Evolutionary conservation across 2,888 invertebrate genomes (phyloP).

Genomic region (Stomorhina lunata): DNA sequence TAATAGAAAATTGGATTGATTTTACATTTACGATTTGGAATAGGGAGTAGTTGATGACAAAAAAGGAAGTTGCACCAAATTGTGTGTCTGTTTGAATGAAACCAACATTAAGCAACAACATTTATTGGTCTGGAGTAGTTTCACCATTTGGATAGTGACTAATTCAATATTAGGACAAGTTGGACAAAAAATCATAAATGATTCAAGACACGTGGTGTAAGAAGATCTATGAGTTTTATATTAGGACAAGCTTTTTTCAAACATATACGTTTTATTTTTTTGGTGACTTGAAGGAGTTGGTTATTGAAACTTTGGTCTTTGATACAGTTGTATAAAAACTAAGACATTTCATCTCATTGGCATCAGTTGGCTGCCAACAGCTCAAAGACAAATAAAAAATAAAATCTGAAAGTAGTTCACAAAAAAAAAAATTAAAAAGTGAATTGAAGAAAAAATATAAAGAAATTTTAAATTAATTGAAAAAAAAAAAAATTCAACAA

Average conservation of each 20-base stretch:
- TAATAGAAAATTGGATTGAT: too few species aligned
- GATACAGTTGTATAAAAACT: slow-evolving; percentile 52
- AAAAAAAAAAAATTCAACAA: neutral
- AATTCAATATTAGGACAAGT: too few species aligned
- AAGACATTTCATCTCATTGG: slow-evolving; percentile 34
- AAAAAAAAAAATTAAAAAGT: neutral
- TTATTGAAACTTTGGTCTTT: neutral
- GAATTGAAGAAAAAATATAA: neutral
- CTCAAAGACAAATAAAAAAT: slow-evolving; percentile 9
- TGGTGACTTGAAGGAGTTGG: neutral
- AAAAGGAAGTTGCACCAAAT: too few species aligned
- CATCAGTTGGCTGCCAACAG: slow-evolving; percentile 48
- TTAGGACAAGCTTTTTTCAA: neutral
- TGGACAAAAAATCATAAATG: too few species aligned
- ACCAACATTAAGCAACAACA: too few species aligned
- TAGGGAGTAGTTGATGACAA: too few species aligned
- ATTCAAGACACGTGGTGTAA: slow-evolving; percentile 14
- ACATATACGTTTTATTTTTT: neutral
- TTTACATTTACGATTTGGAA: too few species aligned
- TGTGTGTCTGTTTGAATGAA: too few species aligned
- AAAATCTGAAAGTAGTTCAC: too few species aligned
- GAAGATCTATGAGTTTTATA: slow-evolving; percentile 2
- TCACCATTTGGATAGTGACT: too few species aligned
- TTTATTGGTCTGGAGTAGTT: too few species aligned
- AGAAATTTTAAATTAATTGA: neutral